phyloP scores from a whole-genome alignment of 2,888 invertebrate genomes.

The Oscheius sp. region DNA sequence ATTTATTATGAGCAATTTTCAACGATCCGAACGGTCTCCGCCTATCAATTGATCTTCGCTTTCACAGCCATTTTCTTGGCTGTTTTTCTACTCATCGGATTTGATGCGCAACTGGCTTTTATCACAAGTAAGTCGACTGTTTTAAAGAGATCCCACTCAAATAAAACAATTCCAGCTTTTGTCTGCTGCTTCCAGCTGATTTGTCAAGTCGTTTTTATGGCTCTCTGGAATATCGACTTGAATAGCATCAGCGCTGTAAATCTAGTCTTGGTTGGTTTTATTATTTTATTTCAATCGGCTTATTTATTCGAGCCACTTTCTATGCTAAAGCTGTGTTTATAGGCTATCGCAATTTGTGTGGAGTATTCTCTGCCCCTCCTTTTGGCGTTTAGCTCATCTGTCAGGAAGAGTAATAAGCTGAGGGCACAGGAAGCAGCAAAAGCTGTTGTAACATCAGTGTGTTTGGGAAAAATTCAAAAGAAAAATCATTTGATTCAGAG shows the following conservation, averaged over 20 bases:
- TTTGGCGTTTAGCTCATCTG: slow-evolving; percentile 21
- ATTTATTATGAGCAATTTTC: slow-evolving; percentile 95
- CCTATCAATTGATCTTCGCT: slow-evolving; percentile 86
- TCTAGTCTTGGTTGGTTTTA: slow-evolving; percentile 81
- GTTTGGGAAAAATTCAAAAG: not conserved
- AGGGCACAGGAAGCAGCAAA: slow-evolving; percentile 84
- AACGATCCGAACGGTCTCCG: slow-evolving; percentile 84
- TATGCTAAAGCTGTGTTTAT: slow-evolving; percentile 52
- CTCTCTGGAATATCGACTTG: slow-evolving; percentile 86
- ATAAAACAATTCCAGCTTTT: not conserved
- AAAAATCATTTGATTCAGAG: slow-evolving; percentile 75
- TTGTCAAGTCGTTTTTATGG: slow-evolving; percentile 86
- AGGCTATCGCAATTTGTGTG: slow-evolving; percentile 97
- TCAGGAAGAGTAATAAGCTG: slow-evolving; percentile 76
- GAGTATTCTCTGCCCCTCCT: slow-evolving; percentile 98
- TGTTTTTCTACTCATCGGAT: slow-evolving; percentile 80
- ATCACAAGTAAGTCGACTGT: slow-evolving; percentile 14
- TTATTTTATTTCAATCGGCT: not conserved
- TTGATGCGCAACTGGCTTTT: slow-evolving; percentile 77
- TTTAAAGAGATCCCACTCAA: not conserved
- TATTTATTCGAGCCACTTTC: not conserved
- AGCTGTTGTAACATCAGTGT: slow-evolving; percentile 85
- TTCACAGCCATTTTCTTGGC: slow-evolving; percentile 89
- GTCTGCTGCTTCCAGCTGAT: slow-evolving; percentile 77
- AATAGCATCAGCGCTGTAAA: slow-evolving; percentile 95